Evolutionary conservation across 2,113 vertebrate species (phyloP).

Genomic region (Coryphaenoides rupestris): DNA sequence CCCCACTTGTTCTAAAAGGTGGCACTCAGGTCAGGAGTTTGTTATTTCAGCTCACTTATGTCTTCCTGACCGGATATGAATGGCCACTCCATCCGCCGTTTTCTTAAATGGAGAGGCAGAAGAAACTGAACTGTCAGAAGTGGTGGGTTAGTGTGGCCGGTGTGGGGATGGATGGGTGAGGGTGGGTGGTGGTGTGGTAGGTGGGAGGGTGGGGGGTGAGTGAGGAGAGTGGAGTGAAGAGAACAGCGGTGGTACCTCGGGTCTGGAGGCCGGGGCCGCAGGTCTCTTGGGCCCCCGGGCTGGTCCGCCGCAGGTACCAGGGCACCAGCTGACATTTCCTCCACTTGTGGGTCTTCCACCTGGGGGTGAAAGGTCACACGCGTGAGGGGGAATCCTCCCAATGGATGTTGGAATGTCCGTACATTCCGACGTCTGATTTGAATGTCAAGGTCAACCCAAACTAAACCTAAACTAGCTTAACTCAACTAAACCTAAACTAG

Average conservation of each 20-base stretch:
- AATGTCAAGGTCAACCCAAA: too few relatives aligned
- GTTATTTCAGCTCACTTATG: too few relatives aligned
- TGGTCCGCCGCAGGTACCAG: slow-evolving; percentile 84
- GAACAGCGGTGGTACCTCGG: slow-evolving; percentile 77
- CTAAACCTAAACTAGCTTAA: too few relatives aligned
- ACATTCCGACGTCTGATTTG: too few relatives aligned
- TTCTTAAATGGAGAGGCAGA: neutral
- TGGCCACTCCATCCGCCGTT: neutral
- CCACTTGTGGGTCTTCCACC: slow-evolving; percentile 99
- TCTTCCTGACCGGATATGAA: neutral
- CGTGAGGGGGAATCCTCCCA: too few relatives aligned
- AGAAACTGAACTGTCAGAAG: too few relatives aligned
- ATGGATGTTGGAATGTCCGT: neutral
- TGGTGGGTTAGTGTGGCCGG: too few relatives aligned
- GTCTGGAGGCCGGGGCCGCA: slow-evolving; percentile 93
- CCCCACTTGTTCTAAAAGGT: too few relatives aligned
- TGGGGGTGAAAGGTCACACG: slow-evolving; percentile 42
- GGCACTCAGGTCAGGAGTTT: slow-evolving; percentile 9
- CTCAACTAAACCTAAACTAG: too few relatives aligned
- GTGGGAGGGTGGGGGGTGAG: neutral
- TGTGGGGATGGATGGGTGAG: too few relatives aligned
- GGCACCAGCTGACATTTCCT: slow-evolving; percentile 93
- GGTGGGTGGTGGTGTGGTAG: too few relatives aligned
- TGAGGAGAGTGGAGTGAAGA: slow-evolving; percentile 12
- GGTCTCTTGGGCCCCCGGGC: slow-evolving; percentile 84